Evolutionary conservation across 2,113 vertebrate genomes (phyloP), one percentile per base, ranked within the genome.

Genomic region (Phoxinus phoxinus): DNA sequence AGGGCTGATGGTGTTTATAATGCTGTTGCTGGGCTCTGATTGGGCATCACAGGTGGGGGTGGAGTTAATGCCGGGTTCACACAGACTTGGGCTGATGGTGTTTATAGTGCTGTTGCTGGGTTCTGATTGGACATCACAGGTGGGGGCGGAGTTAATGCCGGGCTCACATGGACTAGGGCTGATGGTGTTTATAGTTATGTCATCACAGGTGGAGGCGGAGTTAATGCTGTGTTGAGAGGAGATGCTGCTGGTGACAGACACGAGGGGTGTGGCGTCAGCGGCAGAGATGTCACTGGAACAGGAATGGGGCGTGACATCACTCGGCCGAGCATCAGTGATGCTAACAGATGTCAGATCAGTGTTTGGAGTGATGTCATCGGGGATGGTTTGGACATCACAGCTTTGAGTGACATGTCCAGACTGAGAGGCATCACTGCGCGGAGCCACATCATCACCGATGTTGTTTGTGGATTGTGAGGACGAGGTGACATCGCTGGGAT

Each of bases 281-380:
- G 48, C 19, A 37, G 53, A 19, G 32, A 79, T n/a, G 15, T 48
- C 59, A 21, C 10, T 67, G 48, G 65, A 83, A 56, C 72, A 59
- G 3, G 72, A 73, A 44, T 56, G 46, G 41, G 83, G 51, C 4
- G 72, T 75, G 30, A 69, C 21, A 41, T 13, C 44, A 74, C 80
- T 59, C 1, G 44, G 37, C 59, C 82, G 82, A 6, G 9, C 30
- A 25, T 25, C n/a, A 13, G 8, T 37, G 17, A 59, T 51, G 53
- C 53, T 56, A 51, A 51, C 19, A 56, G 19, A 21, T 56, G 53
- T 21, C 53, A 19, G 9, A 6, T 81, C 44, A 86, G 12, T 13
- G 10, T 37, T 44, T 81, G 69, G 80, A 67, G 82, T 71, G 69
- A 58, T 77, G 35, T 71, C 48, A 17, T 83, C 83, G 3, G 81